These are phyloP conservation scores for Bradynema listronoti DNA, from an alignment of 1,140 invertebrate genomes.

Conservation along the genomic window DNA sequence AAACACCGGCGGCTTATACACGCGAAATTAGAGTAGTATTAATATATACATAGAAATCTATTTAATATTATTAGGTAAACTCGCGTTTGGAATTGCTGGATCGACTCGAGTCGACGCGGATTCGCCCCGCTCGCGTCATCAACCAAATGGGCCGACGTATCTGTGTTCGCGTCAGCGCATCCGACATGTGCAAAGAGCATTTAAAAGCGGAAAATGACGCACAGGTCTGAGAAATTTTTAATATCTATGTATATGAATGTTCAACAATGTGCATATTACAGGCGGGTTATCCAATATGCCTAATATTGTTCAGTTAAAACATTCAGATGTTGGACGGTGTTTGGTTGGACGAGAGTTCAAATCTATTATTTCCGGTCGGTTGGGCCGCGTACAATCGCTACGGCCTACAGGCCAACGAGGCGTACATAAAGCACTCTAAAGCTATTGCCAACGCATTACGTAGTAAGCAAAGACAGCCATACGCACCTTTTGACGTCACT, in stretches of 20 bases:
- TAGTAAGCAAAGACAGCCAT: neutral
- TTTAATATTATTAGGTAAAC: neutral
- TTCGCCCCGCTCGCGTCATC: constrained; percentile 34
- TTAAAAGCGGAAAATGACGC: constrained; percentile 18
- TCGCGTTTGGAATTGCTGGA: constrained; percentile 40
- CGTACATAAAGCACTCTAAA: constrained; percentile 22
- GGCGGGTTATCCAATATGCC: neutral
- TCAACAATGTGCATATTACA: no score
- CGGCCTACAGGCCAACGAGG: constrained; percentile 17
- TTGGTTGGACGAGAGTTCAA: constrained; percentile 33
- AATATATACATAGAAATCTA: neutral
- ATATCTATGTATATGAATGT: neutral
- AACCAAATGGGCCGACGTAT: constrained; percentile 27
- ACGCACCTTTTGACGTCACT: constrained; percentile 15
- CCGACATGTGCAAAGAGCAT: constrained; percentile 20
- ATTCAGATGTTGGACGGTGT: constrained; percentile 8
- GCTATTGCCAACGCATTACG: constrained; percentile 20
- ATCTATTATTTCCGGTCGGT: constrained; percentile 38
- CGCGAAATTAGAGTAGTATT: no score
- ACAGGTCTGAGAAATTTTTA: constrained; percentile 2
- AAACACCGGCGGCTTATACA: no score
- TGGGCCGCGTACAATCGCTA: constrained; percentile 33
- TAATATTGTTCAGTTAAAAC: neutral
- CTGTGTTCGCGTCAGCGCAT: constrained; percentile 16
- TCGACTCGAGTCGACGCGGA: constrained; percentile 14